These are phyloP conservation scores for Xerus inauris DNA, from an alignment of 2,113 vertebrate species.

Conservation along the genomic window DNA sequence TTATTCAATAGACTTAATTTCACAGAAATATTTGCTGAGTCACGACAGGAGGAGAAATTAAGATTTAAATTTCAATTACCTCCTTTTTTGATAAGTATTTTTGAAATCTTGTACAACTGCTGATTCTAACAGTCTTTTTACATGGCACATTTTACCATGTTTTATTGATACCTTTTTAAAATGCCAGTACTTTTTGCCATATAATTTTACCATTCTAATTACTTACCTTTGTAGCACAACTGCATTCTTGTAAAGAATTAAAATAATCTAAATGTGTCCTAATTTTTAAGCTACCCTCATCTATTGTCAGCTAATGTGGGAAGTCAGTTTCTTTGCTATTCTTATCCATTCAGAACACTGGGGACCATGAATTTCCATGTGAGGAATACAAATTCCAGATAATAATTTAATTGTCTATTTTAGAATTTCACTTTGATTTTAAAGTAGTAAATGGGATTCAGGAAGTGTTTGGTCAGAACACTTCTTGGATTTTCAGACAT, in stretches of 20 bases:
- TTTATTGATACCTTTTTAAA: background rate
- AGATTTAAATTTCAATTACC: conserved; percentile 67
- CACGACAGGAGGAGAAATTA: conserved; percentile 65
- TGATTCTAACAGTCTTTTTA: background rate
- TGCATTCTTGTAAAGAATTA: conserved; percentile 48
- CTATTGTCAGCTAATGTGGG: background rate
- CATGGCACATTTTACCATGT: conserved; percentile 35
- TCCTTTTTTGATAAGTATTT: conserved; percentile 6
- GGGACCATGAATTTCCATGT: background rate
- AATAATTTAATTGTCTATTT: conserved; percentile 45
- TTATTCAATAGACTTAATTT: conserved; percentile 49
- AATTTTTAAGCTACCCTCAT: conserved; percentile 24
- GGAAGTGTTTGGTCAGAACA: conserved; percentile 49
- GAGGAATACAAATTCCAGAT: conserved; percentile 34
- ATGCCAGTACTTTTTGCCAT: background rate
- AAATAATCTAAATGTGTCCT: conserved; percentile 22
- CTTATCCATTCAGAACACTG: conserved; percentile 5
- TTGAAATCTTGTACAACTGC: conserved; percentile 57
- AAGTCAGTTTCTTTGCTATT: background rate
- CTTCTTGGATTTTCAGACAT: conserved; percentile 54
- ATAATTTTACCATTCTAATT: conserved; percentile 53
- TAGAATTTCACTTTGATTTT: conserved; percentile 63
- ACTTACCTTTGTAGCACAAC: conserved; percentile 10
- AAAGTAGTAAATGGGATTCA: conserved; percentile 61
- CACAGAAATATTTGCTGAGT: conserved; percentile 60